Base-by-base conservation (phyloP, 2,113 vertebrate genomes). In the Rhabdornis inornatus region DNA sequence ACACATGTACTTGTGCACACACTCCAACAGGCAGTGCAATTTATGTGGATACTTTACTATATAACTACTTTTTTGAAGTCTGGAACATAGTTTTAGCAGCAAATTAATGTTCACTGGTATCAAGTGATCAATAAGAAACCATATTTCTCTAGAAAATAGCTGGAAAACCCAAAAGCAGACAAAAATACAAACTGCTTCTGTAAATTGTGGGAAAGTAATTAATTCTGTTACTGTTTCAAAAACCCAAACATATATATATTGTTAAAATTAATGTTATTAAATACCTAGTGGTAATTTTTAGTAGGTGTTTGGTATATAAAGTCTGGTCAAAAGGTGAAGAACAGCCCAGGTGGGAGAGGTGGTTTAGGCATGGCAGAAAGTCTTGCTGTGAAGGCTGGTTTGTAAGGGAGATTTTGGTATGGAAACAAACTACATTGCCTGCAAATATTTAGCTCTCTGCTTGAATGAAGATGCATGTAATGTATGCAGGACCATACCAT, bases 1-100 rank as follows among this genome's bases (percentile, higher is more conserved):
- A 17, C 33, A 7, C 7, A 25, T 0, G 1, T 39, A 40, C 13
- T 2, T 65, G 27, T 45, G 31, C 18, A 8, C 74, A 64, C 7
- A 21, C 22, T 35, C 1, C 4, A 63, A 22, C 22, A 30, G 42
- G 19, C 52, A 60, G 2, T 52, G 35, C 24, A 65, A 31, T 80
- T 85, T 53, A 53, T 64, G 28, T 60, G 49, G 31, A 2, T 85
- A 30, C 27, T 71, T 87, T 52, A 42, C n/a, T 30, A 9, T 45
- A 2, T 22, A 83, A 35, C 40, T 81, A 6, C 20, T 45, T 52
- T 56, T 50, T 66, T 31, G 5, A 56, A 57, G 13, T 56, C 20
- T 57, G 30, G 79, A 83, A 12, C 25, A 13, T 78, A 40, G 44
- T 21, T 87, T 81, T 89, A 82, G 64, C 44, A 66, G 77, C 13